These are phyloP conservation scores for Forbesichthys agassizii DNA, from an alignment of 2,113 vertebrate genomes.

Conservation along the genomic window DNA sequence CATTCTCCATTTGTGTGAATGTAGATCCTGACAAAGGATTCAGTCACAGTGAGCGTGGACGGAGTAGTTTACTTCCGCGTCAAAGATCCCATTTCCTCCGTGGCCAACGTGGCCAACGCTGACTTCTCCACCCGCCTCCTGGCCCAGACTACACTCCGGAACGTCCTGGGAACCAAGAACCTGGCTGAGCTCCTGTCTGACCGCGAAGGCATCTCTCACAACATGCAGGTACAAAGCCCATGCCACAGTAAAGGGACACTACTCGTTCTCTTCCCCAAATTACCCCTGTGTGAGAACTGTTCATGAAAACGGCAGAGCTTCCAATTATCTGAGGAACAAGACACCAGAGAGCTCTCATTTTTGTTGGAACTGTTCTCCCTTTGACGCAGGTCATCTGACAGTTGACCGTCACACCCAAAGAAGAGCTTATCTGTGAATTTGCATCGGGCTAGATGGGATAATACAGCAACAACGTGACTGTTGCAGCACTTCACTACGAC, in stretches of 20 bases:
- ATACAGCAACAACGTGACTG: too few relatives aligned
- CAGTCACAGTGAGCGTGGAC: constrained; percentile 84
- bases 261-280: too few relatives aligned
- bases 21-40: constrained; percentile 88
- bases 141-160: constrained; percentile 87
- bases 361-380: too few relatives aligned
- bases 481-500: too few relatives aligned
- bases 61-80: constrained; percentile 88
- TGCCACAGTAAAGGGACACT: neutral
- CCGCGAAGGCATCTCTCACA: constrained; percentile 83
- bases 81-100: constrained; percentile 80
- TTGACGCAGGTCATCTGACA: too few relatives aligned
- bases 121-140: constrained; percentile 84
- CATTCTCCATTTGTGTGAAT: neutral
- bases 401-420: too few relatives aligned
- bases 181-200: constrained; percentile 84
- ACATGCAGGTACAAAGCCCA: constrained; percentile 79
- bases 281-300: too few relatives aligned
- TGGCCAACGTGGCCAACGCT: constrained; percentile 83
- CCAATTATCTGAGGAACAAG: too few relatives aligned
- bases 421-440: too few relatives aligned
- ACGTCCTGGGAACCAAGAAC: constrained; percentile 86
- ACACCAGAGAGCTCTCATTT: too few relatives aligned
- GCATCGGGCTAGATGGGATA: too few relatives aligned
- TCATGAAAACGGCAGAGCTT: too few relatives aligned